phyloP scores from a whole-genome alignment of 2,888 invertebrate genomes.

The Acleris emargana region DNA sequence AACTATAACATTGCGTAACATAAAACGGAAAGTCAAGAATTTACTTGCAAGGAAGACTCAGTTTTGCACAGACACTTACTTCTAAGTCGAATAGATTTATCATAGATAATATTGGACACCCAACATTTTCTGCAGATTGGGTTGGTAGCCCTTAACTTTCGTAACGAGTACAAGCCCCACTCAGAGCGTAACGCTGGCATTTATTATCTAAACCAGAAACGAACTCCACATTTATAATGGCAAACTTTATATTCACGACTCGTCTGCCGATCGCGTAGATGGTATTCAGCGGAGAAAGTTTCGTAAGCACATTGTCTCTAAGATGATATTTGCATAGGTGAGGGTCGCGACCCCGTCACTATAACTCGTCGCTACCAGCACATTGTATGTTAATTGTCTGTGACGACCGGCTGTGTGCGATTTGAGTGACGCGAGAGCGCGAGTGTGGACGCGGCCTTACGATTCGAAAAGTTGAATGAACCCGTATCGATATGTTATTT shows the following conservation, averaged over 20 bases:
- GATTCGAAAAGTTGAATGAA: constrained; percentile 56
- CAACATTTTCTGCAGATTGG: not conserved
- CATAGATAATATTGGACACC: too few species aligned
- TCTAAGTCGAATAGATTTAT: too few species aligned
- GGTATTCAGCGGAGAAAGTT: constrained; percentile 36
- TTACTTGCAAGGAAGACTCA: too few species aligned
- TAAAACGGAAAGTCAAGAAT: too few species aligned
- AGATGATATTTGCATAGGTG: constrained; percentile 46
- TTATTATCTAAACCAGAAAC: constrained; percentile 35
- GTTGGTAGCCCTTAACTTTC: constrained; percentile 17
- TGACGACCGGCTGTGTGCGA: constrained; percentile 57
- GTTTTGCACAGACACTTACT: too few species aligned
- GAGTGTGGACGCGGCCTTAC: constrained; percentile 50
- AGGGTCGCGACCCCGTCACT: constrained; percentile 59
- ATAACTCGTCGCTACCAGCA: constrained; percentile 64
- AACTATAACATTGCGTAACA: too few species aligned
- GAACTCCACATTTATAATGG: constrained; percentile 24
- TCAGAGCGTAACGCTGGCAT: constrained; percentile 31
- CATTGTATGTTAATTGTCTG: constrained; percentile 77
- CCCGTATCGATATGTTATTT: constrained; percentile 41
- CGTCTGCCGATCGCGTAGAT: constrained; percentile 27
- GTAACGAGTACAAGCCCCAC: constrained; percentile 1
- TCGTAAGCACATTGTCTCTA: constrained; percentile 36
- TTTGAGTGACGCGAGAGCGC: constrained; percentile 51
- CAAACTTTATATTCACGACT: constrained; percentile 33